A percentile compares a stretch with the other conserved stretches of the same genome.
Evolutionary conservation across 2,113 vertebrate species (phyloP).

Genomic region (Gymnarchus niloticus): DNA sequence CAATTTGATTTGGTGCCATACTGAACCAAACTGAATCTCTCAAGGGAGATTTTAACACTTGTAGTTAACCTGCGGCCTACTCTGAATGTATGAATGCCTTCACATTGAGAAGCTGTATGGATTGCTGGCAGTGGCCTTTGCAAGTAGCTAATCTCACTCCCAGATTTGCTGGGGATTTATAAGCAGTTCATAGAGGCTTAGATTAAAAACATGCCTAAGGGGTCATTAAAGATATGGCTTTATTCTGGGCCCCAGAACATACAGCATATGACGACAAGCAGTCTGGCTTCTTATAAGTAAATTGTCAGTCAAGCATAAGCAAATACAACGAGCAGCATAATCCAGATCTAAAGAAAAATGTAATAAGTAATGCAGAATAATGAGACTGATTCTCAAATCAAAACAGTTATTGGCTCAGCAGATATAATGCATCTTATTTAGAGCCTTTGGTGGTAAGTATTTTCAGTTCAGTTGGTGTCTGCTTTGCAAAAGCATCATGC

Average conservation of each 20-base stretch:
- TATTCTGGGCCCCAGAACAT: neutral
- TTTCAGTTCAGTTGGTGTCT: neutral
- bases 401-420: neutral
- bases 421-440: neutral
- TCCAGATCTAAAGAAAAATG: neutral
- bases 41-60: slow-evolving; percentile 9
- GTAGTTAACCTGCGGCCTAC: neutral
- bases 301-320: neutral
- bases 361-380: neutral
- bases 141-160: neutral
- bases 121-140: too few relatives aligned
- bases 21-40: neutral
- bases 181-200: slow-evolving; percentile 1
- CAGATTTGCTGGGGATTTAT: neutral
- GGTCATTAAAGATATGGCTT: neutral
- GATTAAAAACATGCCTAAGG: neutral
- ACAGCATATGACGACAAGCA: neutral
- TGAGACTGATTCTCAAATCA: neutral
- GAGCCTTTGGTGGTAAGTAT: neutral
- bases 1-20: neutral
- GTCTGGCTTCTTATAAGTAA: neutral
- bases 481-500: neutral
- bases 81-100: neutral
- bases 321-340: neutral
- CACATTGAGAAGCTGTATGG: too few relatives aligned